Evolutionary conservation across 2,797 vertebrate species (phyloP).

Genomic region (Lophotriccus pileatus): DNA sequence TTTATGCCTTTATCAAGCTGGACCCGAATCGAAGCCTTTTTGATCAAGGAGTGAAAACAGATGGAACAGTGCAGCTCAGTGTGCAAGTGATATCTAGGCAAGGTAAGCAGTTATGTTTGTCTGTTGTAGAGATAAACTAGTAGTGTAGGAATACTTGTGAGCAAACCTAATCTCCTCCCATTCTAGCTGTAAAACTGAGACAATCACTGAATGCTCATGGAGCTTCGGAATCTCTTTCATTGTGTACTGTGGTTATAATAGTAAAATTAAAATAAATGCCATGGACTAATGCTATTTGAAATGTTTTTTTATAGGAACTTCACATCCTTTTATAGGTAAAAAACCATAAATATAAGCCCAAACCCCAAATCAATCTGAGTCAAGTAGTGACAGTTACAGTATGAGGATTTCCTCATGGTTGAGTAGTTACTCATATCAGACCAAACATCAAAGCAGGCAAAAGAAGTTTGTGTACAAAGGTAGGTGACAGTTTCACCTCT

Average conservation of each 20-base stretch:
- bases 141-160: not conserved
- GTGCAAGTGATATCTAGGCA: conserved; percentile 95
- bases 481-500: not conserved
- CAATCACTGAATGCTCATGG: not conserved
- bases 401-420: not conserved
- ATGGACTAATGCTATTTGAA: not conserved
- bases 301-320: not conserved
- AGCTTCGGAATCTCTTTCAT: not conserved
- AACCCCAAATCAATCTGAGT: not conserved
- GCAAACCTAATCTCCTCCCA: not conserved
- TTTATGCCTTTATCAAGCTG: conserved; percentile 74
- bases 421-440: not conserved
- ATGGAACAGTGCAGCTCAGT: conserved; percentile 98
- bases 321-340: rapidly evolving
- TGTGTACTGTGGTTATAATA: not conserved
- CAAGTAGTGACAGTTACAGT: not conserved
- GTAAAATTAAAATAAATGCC: not conserved
- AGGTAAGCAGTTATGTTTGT: conserved; percentile 76
- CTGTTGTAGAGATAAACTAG: not conserved
- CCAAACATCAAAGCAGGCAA: not conserved
- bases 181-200: not conserved
- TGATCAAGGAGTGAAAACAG: conserved; percentile 98
- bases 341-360: not conserved
- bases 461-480: not conserved
- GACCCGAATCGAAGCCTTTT: conserved; percentile 97